phyloP scores from a whole-genome alignment of 2,888 invertebrate genomes.

The Stratiomys singularior region DNA sequence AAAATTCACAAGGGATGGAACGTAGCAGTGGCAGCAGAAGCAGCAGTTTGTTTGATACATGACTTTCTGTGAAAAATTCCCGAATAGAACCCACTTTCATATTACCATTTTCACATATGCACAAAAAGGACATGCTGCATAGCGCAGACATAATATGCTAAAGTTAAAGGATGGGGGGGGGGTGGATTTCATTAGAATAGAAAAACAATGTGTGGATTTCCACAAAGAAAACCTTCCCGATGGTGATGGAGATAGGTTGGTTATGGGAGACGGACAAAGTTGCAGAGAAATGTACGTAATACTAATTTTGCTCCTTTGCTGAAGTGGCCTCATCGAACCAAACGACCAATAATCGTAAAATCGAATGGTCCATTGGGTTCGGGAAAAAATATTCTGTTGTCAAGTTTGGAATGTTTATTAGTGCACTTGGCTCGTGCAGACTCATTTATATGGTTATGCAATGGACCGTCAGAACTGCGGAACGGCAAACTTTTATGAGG shows the following conservation, averaged over 20 bases:
- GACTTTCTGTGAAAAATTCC: constrained; percentile 27
- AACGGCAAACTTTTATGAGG: constrained; percentile 40
- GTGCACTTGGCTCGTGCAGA: constrained; percentile 17
- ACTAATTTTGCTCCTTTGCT: constrained; percentile 11
- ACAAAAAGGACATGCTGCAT: constrained; percentile 30
- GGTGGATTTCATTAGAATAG: constrained; percentile 36
- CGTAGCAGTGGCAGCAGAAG: constrained; percentile 5
- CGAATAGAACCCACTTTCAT: constrained; percentile 17
- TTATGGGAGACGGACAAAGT: not conserved
- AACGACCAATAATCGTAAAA: constrained; percentile 42
- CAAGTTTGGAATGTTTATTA: constrained; percentile 40
- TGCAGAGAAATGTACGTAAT: not conserved
- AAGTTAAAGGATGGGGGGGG: not conserved
- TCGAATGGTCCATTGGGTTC: constrained; percentile 26
- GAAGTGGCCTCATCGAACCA: constrained; percentile 27
- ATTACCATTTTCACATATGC: constrained; percentile 26
- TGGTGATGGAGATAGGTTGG: not conserved
- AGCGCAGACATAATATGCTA: not conserved
- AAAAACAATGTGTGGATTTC: constrained; percentile 33
- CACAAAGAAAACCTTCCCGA: not conserved
- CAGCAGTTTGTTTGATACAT: constrained; percentile 28
- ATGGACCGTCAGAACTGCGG: not conserved
- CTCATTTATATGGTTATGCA: not conserved
- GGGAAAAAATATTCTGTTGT: constrained; percentile 25
- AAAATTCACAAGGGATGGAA: constrained; percentile 28